Percentiles rank a stretch among this genome's conserved stretches.
phyloP scores from a whole-genome alignment of 2,888 invertebrate species.

The Acanthosepion lycidas region DNA sequence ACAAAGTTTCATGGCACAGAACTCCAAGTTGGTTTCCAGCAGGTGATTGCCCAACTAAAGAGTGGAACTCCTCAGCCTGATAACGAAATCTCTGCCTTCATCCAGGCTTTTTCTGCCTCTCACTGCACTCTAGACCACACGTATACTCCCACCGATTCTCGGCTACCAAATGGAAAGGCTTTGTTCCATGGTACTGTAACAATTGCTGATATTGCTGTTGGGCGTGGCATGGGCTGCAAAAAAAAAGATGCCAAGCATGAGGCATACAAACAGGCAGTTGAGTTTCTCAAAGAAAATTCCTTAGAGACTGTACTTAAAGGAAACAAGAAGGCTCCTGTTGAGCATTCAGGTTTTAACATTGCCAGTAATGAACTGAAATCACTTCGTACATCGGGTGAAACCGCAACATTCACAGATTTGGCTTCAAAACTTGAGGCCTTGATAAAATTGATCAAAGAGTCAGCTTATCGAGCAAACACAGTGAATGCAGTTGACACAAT shows the following conservation, averaged over 20 bases:
- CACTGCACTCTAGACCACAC: conserved; percentile 56
- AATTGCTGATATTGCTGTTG: conserved; percentile 57
- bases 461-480: conserved; percentile 53
- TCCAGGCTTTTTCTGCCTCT: conserved; percentile 58
- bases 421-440: conserved; percentile 55
- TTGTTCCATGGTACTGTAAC: conserved; percentile 58
- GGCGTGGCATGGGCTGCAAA: conserved; percentile 55
- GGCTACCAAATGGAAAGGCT: conserved; percentile 54
- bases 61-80: conserved; percentile 53
- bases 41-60: conserved; percentile 48
- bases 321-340: conserved; percentile 14
- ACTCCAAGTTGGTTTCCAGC: conserved; percentile 33
- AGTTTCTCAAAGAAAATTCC: conserved; percentile 52
- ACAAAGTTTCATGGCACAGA: conserved; percentile 39
- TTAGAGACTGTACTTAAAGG: conserved; percentile 54
- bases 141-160: conserved; percentile 53
- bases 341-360: conserved; percentile 34
- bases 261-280: conserved; percentile 56
- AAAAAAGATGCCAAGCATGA: conserved; percentile 58
- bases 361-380: conserved; percentile 13
- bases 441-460: conserved; percentile 54
- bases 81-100: conserved; percentile 56
- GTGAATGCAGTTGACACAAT: conserved; percentile 59
- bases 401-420: conserved; percentile 38
- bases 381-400: not conserved